Evolutionary conservation across 2,113 vertebrate genomes (phyloP), one percentile per base, ranked within the genome.

Genomic region (Egretta garzetta): DNA sequence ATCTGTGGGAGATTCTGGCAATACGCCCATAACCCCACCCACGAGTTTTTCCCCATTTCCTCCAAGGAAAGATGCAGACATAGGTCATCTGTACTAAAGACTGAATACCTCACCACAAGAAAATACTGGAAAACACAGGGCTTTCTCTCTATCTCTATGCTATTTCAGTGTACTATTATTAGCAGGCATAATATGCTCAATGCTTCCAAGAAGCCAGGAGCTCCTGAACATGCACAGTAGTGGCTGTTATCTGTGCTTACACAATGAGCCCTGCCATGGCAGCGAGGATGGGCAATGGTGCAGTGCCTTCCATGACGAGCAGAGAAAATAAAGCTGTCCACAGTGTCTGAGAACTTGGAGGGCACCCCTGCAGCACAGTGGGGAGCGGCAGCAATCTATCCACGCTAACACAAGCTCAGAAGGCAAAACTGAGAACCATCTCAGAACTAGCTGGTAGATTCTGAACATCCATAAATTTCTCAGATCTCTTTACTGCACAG

Each of bases 381-480:
- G 79, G 79, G 53, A 86, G 37, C 0, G 0, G 64, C 0, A 0
- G 70, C 92, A 43, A 87, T 72, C 83, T n/a, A 83, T 92, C 80
- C 47, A 1, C 8, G 56, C 68, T 86, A 50, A 79, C 75, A 16
- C 32, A 55, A 66, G 26, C 86, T 66, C 81, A 37, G 79, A 88
- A 92, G 83, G 52, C 91, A 94, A 84, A 92, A 43, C 37, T 3
- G 14, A 89, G 64, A 96, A 55, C 56, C 58, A 84, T 66, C 91
- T 94, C 56, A 58, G 32, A 43, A 85, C 76, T 91, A 96, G 95
- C 86, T 93, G 95, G 96, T 89, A 30, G 89, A 56, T 95, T 93
- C 84, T 35, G 27, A 96, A 87, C 14, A 23, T 33, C 93, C 87
- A 81, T 87, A 95, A 87, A 89, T 87, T 81, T 91, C 84, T 93